A percentile compares a stretch with the other conserved stretches of the same genome.
These are phyloP conservation scores for Anarrhichthys ocellatus DNA, from an alignment of 2,113 vertebrate genomes.

Conservation along the genomic window DNA sequence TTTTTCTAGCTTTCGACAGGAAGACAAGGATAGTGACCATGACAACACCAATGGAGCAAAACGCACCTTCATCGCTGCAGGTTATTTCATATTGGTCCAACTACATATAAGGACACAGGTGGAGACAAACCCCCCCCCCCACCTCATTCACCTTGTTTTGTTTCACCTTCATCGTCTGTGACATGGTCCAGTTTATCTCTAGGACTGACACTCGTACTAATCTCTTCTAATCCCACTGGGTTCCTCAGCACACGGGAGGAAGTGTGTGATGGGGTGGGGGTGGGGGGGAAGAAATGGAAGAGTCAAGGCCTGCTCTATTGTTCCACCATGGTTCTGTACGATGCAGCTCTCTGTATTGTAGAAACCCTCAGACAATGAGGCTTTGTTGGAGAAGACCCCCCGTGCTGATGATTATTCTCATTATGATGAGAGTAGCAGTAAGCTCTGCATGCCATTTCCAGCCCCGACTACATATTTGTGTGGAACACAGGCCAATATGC, in stretches of 20 bases:
- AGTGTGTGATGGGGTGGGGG: conserved; percentile 1
- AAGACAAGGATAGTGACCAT: conserved; percentile 46
- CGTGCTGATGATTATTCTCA: conserved; percentile 39
- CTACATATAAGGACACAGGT: neutral
- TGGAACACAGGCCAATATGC: conserved; percentile 40
- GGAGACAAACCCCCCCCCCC: no score
- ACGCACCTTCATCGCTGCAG: conserved; percentile 30
- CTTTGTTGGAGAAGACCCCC: conserved; percentile 42
- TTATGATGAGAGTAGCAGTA: conserved; percentile 40
- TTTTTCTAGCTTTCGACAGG: neutral
- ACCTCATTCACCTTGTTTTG: neutral
- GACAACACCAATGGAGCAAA: conserved; percentile 40
- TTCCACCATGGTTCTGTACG: conserved; percentile 12
- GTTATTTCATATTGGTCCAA: conserved; percentile 2
- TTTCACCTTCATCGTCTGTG: conserved; percentile 5
- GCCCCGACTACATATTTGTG: conserved; percentile 39
- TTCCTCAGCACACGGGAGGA: conserved; percentile 29
- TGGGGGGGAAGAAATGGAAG: neutral
- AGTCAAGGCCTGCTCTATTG: conserved; percentile 31
- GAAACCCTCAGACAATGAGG: conserved; percentile 44
- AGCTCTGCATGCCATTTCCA: conserved; percentile 49
- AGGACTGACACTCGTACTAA: conserved; percentile 30
- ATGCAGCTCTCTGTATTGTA: neutral
- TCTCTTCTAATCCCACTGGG: conserved; percentile 55
- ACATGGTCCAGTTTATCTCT: conserved; percentile 39